phyloP scores from a whole-genome alignment of 2,888 invertebrate species.

The Stenotaenia linearis region DNA sequence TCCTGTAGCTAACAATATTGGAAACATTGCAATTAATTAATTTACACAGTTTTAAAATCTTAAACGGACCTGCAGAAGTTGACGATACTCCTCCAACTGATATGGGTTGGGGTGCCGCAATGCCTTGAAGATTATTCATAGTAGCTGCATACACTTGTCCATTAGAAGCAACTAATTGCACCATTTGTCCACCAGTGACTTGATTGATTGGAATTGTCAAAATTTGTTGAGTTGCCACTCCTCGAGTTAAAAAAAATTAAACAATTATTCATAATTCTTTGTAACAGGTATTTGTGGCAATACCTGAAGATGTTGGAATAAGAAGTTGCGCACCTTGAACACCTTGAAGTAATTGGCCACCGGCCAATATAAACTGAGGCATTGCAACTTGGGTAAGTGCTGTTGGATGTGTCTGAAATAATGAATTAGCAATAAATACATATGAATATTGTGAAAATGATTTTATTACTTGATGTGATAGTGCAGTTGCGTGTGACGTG shows the following conservation, averaged over 20 bases:
- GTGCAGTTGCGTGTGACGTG: not conserved
- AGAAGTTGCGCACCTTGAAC: conserved; percentile 89
- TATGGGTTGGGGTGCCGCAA: conserved; percentile 40
- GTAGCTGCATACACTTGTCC: conserved; percentile 81
- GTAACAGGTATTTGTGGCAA: not conserved
- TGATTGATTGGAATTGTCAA: conserved; percentile 79
- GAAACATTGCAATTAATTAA: not conserved
- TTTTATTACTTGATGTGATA: not conserved
- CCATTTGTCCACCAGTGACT: conserved; percentile 47
- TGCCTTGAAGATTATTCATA: conserved; percentile 57
- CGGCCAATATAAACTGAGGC: conserved; percentile 86
- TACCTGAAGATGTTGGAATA: conserved; percentile 92
- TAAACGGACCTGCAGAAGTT: conserved; percentile 34
- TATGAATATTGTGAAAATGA: not conserved
- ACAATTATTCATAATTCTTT: conserved; percentile 37
- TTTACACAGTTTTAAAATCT: not conserved
- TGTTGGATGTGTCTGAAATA: conserved; percentile 27
- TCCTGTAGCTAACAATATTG: conserved; percentile 18
- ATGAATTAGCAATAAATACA: not conserved
- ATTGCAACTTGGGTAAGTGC: conserved; percentile 54
- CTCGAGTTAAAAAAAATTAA: conserved; percentile 51
- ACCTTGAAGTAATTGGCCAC: conserved; percentile 84
- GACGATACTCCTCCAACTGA: conserved; percentile 37
- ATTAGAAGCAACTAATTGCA: conserved; percentile 69
- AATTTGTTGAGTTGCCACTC: conserved; percentile 91